phyloP scores from a whole-genome alignment of 2,113 vertebrate genomes.

The Heliornis fulica region DNA sequence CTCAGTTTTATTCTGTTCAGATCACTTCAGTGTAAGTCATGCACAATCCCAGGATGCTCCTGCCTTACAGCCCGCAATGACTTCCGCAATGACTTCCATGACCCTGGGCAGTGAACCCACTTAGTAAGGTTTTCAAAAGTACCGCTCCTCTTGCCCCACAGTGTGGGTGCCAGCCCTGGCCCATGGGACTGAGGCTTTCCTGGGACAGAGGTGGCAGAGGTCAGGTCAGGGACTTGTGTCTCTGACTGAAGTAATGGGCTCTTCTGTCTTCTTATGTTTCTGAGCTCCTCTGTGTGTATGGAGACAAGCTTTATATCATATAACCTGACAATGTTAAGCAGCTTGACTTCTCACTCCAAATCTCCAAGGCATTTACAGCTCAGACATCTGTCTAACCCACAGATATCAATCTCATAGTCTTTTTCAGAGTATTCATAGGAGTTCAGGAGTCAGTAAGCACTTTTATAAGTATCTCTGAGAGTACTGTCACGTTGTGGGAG shows the following conservation, averaged over 20 bases:
- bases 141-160: fast-evolving
- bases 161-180: background rate
- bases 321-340: background rate
- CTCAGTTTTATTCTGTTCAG: background rate
- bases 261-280: background rate
- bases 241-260: background rate
- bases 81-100: fast-evolving
- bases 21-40: fast-evolving
- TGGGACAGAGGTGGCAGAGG: background rate
- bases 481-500: background rate
- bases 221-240: fast-evolving
- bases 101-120: background rate
- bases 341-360: background rate
- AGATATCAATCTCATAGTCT: background rate
- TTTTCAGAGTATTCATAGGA: background rate
- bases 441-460: background rate
- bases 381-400: background rate
- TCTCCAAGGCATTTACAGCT: background rate
- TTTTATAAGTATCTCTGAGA: background rate
- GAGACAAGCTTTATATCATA: background rate
- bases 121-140: background rate
- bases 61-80: fast-evolving
- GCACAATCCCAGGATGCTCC: background rate
- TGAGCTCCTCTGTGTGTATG: background rate
- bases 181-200: background rate